phyloP scores from a whole-genome alignment of 2,113 vertebrate species.

The Equus przewalskii region DNA sequence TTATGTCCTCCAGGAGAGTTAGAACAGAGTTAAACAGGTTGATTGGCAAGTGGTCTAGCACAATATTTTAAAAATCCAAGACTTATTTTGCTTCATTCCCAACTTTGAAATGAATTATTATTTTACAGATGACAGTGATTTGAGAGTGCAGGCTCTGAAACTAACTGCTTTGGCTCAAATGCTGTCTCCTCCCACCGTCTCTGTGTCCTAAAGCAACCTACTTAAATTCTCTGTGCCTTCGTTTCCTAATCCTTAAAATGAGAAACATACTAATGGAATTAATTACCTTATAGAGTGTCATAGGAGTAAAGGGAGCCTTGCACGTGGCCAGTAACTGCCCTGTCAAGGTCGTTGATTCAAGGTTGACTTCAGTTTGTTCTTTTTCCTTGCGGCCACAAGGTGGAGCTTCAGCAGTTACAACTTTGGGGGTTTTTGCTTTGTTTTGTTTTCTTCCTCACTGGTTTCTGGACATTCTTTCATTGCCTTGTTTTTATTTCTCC shows the following conservation, averaged over 20 bases:
- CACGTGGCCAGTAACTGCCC: background rate
- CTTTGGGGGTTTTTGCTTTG: background rate
- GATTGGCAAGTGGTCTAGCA: background rate
- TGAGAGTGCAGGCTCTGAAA: background rate
- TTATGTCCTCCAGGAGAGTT: background rate
- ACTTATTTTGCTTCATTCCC: conserved; percentile 24
- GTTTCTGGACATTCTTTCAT: background rate
- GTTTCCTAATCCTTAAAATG: background rate
- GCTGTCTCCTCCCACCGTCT: background rate
- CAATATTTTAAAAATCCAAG: background rate
- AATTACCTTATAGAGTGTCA: background rate
- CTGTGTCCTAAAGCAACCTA: background rate
- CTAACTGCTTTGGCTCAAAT: background rate
- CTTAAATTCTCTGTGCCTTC: background rate
- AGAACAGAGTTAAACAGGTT: background rate
- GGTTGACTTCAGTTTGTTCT: background rate
- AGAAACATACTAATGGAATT: background rate
- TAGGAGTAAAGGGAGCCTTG: background rate
- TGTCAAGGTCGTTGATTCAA: background rate
- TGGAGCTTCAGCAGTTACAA: background rate
- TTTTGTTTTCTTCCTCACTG: background rate
- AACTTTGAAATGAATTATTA: background rate
- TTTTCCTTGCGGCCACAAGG: background rate
- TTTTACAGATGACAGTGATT: conserved; percentile 5
- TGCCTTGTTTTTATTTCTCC: background rate